Conservation (phyloP, 2,113 vertebrate genomes). For the Pitta sordida region DNA sequence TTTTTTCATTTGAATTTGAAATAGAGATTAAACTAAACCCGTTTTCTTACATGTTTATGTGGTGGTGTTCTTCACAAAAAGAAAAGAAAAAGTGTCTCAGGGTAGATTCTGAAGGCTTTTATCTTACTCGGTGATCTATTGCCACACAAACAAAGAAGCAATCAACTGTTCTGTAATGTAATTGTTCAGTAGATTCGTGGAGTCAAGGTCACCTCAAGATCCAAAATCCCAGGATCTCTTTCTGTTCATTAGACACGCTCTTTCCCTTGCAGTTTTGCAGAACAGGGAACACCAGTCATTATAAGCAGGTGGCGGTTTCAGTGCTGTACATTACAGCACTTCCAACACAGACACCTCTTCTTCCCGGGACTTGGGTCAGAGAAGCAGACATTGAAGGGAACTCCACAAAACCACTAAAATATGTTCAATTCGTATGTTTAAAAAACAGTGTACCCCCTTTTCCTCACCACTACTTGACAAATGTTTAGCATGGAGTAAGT, state of each 20-base stretch:
- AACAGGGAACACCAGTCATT: slow-evolving; percentile 15
- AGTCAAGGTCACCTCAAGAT: slow-evolving; percentile 10
- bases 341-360: background rate
- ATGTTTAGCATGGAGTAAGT: background rate
- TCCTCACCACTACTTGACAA: background rate
- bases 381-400: background rate
- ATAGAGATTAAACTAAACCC: background rate
- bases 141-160: background rate
- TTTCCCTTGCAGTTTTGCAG: background rate
- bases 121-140: background rate
- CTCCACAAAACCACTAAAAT: background rate
- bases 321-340: background rate
- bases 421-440: background rate
- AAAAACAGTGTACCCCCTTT: background rate
- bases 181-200: background rate
- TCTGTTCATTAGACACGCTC: background rate
- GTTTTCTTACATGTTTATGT: background rate
- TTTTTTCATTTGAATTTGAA: background rate
- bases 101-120: background rate
- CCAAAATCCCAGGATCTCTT: background rate
- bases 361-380: background rate
- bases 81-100: background rate
- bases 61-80: background rate
- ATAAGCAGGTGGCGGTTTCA: background rate
- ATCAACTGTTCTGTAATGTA: background rate